Conservation (phyloP, 2,113 vertebrate species). For the Orthonyx spaldingii region DNA sequence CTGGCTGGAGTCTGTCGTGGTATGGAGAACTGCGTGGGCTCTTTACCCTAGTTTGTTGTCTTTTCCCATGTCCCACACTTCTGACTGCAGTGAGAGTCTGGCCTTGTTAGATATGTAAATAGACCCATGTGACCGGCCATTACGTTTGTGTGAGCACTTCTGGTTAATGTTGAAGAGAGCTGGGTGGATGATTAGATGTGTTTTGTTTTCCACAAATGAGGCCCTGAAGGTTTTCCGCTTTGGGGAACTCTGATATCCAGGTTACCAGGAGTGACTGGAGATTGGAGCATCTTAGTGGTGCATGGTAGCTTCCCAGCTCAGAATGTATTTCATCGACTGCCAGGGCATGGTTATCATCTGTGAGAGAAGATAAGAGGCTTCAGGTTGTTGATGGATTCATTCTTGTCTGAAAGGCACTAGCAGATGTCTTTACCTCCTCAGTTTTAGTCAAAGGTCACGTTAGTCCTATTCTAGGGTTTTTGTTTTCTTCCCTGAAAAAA, state of each 20-base stretch:
- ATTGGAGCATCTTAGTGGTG: background rate
- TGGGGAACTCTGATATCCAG: background rate
- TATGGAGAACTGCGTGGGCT: constrained; percentile 58
- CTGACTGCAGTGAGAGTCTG: background rate
- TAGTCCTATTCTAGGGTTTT: background rate
- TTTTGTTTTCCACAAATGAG: background rate
- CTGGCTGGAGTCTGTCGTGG: constrained; percentile 93
- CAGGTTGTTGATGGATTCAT: background rate
- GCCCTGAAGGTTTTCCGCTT: background rate
- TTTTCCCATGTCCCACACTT: background rate
- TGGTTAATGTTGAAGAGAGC: background rate
- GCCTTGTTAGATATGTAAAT: background rate
- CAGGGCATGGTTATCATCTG: background rate
- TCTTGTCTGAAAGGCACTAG: background rate
- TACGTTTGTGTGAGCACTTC: background rate
- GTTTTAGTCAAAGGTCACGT: background rate
- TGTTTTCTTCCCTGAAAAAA: background rate
- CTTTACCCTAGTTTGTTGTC: background rate
- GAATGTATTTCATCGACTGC: background rate
- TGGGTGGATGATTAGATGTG: background rate
- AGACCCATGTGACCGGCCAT: background rate
- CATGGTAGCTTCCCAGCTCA: background rate
- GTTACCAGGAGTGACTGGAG: background rate
- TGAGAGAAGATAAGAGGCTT: background rate
- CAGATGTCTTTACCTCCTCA: background rate